Evolutionary conservation across 1,140 invertebrate genomes (phyloP).

Genomic region (Drepana arcuata): DNA sequence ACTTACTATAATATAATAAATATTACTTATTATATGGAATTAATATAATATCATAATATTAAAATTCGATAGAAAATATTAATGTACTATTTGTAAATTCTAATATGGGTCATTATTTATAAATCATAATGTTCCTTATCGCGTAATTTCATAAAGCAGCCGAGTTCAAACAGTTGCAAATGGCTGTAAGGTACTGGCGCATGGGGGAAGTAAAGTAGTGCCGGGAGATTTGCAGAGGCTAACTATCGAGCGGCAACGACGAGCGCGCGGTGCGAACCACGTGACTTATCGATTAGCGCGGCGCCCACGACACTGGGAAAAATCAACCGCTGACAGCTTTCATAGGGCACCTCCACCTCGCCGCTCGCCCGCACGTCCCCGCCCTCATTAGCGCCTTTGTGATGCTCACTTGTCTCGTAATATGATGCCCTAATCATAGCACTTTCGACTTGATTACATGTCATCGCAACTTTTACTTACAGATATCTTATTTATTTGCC

Average conservation of each 20-base stretch:
- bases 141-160: neutral
- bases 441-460: constrained; percentile 41
- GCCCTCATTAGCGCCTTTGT: constrained; percentile 68
- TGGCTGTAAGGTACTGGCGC: neutral
- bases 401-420: constrained; percentile 60
- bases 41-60: too few species aligned
- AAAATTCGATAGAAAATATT: too few species aligned
- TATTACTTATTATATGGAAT: too few species aligned
- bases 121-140: neutral
- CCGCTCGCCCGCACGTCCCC: constrained; percentile 8
- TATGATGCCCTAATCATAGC: constrained; percentile 60
- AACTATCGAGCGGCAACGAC: constrained; percentile 64
- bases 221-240: constrained; percentile 59
- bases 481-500: too few species aligned
- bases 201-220: constrained; percentile 33
- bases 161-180: neutral
- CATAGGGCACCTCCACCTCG: constrained; percentile 35
- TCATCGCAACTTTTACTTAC: too few species aligned
- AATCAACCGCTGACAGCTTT: constrained; percentile 69
- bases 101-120: neutral
- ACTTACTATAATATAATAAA: too few species aligned
- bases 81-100: too few species aligned
- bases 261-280: constrained; percentile 42
- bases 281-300: constrained; percentile 69
- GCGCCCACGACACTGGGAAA: constrained; percentile 66